Conservation (phyloP, 2,113 vertebrate species). For the Pseudonaja textilis region DNA sequence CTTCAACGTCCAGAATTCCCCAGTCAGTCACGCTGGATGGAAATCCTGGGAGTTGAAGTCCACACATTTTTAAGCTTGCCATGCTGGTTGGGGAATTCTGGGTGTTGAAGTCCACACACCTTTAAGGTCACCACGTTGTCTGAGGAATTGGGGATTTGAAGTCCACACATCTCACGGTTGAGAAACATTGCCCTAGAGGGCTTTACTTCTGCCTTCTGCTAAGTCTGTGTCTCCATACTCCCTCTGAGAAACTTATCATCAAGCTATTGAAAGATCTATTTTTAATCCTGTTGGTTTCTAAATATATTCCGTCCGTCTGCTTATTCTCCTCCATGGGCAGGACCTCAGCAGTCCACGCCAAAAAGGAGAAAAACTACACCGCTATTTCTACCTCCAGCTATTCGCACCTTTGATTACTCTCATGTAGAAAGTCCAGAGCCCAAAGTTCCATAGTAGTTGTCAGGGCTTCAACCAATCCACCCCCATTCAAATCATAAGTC, state of each 20-base stretch:
- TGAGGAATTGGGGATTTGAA: too few relatives aligned
- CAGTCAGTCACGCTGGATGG: neutral
- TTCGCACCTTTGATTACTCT: neutral
- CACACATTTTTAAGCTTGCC: neutral
- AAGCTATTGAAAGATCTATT: too few relatives aligned
- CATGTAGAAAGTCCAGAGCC: neutral
- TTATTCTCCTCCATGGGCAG: neutral
- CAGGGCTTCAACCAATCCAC: too few relatives aligned
- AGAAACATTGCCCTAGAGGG: neutral
- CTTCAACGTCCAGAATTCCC: neutral
- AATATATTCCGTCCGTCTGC: neutral
- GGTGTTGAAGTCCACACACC: too few relatives aligned
- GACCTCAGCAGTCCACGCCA: neutral
- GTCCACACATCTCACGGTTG: too few relatives aligned
- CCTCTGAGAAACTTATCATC: neutral
- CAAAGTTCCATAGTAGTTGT: neutral
- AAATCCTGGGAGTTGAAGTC: neutral
- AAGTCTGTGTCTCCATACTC: neutral
- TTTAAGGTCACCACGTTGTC: too few relatives aligned
- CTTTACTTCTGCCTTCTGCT: neutral
- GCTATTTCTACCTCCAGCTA: neutral
- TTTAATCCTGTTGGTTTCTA: neutral
- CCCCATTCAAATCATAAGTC: too few relatives aligned
- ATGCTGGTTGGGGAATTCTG: too few relatives aligned
- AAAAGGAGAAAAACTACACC: rapidly evolving